These are phyloP conservation scores for Drusus annulatus DNA, from an alignment of 1,140 invertebrate species.

Conservation along the genomic window DNA sequence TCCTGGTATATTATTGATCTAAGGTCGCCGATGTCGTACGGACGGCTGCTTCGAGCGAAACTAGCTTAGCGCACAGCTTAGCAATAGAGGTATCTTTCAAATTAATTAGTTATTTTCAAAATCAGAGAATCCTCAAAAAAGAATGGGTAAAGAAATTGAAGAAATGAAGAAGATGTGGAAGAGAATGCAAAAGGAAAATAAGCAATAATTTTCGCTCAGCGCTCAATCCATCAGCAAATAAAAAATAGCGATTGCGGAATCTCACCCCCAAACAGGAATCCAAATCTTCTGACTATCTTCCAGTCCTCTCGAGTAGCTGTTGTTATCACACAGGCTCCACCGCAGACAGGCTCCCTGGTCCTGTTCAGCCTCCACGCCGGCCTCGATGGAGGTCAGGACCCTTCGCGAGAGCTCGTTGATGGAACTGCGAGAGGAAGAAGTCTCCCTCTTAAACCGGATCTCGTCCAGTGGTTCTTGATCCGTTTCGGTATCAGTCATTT, in stretches of 20 bases:
- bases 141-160: too few relatives aligned
- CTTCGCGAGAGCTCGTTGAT: conserved; percentile 72
- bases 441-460: conserved; percentile 47
- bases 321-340: conserved; percentile 76
- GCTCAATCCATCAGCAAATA: too few relatives aligned
- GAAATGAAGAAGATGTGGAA: too few relatives aligned
- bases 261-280: conserved; percentile 81
- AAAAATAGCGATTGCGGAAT: not conserved
- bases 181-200: too few relatives aligned
- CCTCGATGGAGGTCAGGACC: conserved; percentile 69
- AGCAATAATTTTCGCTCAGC: too few relatives aligned
- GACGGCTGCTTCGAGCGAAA: too few relatives aligned
- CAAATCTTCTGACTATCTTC: conserved; percentile 73
- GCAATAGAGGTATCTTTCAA: too few relatives aligned
- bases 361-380: conserved; percentile 65
- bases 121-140: too few relatives aligned
- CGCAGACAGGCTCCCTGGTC: conserved; percentile 73
- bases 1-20: too few relatives aligned
- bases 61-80: too few relatives aligned
- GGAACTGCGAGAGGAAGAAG: not conserved
- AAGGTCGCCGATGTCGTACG: too few relatives aligned
- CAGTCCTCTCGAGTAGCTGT: conserved; percentile 72
- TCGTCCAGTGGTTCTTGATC: conserved; percentile 39
- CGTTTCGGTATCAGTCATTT: conserved; percentile 35
- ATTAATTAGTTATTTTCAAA: too few relatives aligned